These are phyloP conservation scores for Diabrotica undecimpunctata DNA, from an alignment of 1,140 invertebrate species.

Conservation along the genomic window DNA sequence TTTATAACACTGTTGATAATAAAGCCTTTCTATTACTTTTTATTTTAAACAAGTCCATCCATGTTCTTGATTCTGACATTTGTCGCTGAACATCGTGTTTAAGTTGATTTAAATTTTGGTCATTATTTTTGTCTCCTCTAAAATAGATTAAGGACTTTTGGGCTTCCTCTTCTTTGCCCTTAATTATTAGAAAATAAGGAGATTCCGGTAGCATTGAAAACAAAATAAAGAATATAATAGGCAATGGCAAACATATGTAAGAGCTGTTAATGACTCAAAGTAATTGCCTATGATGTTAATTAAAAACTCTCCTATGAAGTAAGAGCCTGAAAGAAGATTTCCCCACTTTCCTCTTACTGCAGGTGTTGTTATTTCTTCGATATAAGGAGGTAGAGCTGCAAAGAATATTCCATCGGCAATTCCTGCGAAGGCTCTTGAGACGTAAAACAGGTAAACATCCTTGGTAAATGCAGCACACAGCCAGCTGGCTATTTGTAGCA, in stretches of 20 bases:
- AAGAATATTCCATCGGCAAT: constrained; percentile 66
- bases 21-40: constrained; percentile 38
- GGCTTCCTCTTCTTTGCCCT: constrained; percentile 59
- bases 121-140: constrained; percentile 56
- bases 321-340: constrained; percentile 31
- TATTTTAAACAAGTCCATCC: constrained; percentile 32
- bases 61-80: constrained; percentile 28
- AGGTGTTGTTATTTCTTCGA: constrained; percentile 66
- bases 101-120: constrained; percentile 55
- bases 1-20: constrained; percentile 25
- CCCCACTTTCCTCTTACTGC: constrained; percentile 58
- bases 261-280: constrained; percentile 56
- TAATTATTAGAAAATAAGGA: constrained; percentile 65
- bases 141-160: constrained; percentile 59
- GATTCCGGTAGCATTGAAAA: constrained; percentile 75
- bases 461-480: constrained; percentile 56
- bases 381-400: constrained; percentile 60
- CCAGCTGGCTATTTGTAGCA: constrained; percentile 65
- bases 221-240: constrained; percentile 59
- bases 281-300: constrained; percentile 65
- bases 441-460: constrained; percentile 53
- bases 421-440: constrained; percentile 54
- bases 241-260: constrained; percentile 56
- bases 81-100: constrained; percentile 23
- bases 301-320: constrained; percentile 61